Percentiles rank a stretch among this genome's conserved stretches.
Evolutionary conservation across 2,888 invertebrate species (phyloP).

Genomic region (Synanthedon tipuliformis): DNA sequence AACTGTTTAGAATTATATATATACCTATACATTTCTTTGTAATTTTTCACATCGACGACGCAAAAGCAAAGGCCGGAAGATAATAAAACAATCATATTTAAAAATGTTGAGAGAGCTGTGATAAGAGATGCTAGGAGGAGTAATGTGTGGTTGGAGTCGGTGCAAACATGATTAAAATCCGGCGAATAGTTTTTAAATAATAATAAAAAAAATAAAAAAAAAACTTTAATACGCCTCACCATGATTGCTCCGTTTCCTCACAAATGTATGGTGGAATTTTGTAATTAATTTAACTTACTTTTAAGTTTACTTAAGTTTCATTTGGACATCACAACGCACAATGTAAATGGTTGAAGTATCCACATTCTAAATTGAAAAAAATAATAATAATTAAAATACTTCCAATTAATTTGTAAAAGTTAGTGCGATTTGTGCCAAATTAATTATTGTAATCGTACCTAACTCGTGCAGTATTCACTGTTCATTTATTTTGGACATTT

Average conservation of each 20-base stretch:
- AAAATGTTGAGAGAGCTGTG: slow-evolving; percentile 53
- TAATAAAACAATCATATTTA: slow-evolving; percentile 4
- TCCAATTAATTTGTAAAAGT: not conserved
- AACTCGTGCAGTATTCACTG: slow-evolving; percentile 5
- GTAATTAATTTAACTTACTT: no score
- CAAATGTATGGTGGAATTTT: no score
- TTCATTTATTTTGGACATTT: slow-evolving; percentile 2
- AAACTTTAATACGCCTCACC: no score
- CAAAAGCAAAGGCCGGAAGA: no score
- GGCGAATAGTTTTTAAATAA: no score
- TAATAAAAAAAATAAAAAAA: no score
- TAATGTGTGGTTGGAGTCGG: slow-evolving; percentile 10
- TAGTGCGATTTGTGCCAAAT: slow-evolving; percentile 3
- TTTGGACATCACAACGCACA: slow-evolving; percentile 11
- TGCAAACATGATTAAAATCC: no score
- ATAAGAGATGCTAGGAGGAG: slow-evolving; percentile 46
- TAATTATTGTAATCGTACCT: not conserved
- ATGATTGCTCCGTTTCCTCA: no score
- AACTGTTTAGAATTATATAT: no score
- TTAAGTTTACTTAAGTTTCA: not conserved
- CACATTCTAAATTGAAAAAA: not conserved
- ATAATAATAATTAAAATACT: not conserved
- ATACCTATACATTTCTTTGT: no score
- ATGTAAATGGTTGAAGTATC: not conserved
- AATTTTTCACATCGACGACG: no score